Evolutionary conservation across 2,888 invertebrate genomes (phyloP).

Genomic region (Ypsolopha scabrella): DNA sequence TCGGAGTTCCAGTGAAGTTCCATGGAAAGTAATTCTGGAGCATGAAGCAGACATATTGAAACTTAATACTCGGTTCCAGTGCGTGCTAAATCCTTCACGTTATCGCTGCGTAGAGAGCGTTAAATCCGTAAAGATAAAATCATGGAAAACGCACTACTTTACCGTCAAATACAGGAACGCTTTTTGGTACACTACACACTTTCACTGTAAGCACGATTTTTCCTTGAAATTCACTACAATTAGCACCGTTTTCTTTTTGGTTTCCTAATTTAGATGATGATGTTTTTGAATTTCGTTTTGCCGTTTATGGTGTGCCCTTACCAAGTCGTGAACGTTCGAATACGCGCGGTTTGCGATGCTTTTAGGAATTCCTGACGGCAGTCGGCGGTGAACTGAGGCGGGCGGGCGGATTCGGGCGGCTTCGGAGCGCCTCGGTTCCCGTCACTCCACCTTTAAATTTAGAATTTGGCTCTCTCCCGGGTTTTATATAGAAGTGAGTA

Average conservation of each 20-base stretch:
- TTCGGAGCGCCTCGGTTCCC: conserved; percentile 51
- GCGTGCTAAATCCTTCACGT: conserved; percentile 27
- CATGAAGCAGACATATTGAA: conserved; percentile 59
- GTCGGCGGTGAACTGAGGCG: conserved; percentile 64
- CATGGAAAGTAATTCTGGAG: conserved; percentile 31
- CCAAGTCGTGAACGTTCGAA: conserved; percentile 41
- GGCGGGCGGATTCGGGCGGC: conserved; percentile 56
- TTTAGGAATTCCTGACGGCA: conserved; percentile 57
- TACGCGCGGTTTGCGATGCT: conserved; percentile 51
- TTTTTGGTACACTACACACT: conserved; percentile 53
- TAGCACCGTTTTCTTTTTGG: conserved; percentile 20
- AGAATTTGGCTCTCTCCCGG: conserved; percentile 75
- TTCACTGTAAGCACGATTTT: conserved; percentile 45
- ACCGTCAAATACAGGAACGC: conserved; percentile 53
- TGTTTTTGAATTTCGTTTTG: conserved; percentile 24
- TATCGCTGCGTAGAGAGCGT: conserved; percentile 24
- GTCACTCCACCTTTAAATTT: conserved; percentile 61
- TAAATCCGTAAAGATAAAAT: conserved; percentile 21
- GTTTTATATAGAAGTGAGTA: conserved; percentile 70
- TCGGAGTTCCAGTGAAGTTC: not conserved
- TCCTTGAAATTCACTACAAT: conserved; percentile 30
- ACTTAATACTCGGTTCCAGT: conserved; percentile 55
- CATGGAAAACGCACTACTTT: conserved; percentile 26
- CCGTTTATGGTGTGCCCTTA: conserved; percentile 45
- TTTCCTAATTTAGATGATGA: conserved; percentile 14